phyloP scores from a whole-genome alignment of 1,140 invertebrate species.

The Heliothis subflexa region DNA sequence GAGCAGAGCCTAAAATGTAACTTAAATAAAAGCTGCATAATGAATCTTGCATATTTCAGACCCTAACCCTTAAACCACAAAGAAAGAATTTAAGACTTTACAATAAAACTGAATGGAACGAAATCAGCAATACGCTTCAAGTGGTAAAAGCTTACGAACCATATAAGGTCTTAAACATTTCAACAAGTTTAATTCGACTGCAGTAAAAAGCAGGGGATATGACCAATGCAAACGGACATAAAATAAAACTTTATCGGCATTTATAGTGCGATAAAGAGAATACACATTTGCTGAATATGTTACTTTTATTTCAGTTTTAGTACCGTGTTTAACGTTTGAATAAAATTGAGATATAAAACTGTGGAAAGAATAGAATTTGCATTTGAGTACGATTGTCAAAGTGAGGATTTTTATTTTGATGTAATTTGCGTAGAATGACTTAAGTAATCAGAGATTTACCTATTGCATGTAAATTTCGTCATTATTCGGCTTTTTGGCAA shows the following conservation, averaged over 20 bases:
- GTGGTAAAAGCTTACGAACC: conserved; percentile 6
- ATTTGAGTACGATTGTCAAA: too few relatives aligned
- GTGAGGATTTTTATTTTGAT: too few relatives aligned
- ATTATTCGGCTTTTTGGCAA: too few relatives aligned
- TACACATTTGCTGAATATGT: conserved; percentile 9
- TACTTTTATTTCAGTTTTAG: conserved; percentile 2
- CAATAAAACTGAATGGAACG: conserved; percentile 7
- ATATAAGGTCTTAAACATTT: conserved; percentile 46
- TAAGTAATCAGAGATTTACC: too few relatives aligned
- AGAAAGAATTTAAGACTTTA: background rate
- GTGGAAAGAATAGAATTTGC: too few relatives aligned
- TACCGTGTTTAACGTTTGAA: background rate
- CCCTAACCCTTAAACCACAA: background rate
- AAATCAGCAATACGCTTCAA: conserved; percentile 2
- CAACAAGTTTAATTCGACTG: conserved; percentile 47
- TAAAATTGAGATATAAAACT: background rate
- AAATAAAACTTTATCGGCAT: conserved; percentile 56
- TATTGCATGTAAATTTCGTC: too few relatives aligned
- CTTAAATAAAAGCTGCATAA: background rate
- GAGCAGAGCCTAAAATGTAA: too few relatives aligned
- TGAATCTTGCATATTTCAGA: background rate
- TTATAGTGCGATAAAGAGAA: conserved; percentile 23
- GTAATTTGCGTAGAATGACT: background rate
- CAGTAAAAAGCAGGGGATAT: conserved; percentile 54
- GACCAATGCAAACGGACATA: conserved; percentile 28